Base-by-base conservation (phyloP, 2,888 invertebrate species). In the Villa cingulata region DNA sequence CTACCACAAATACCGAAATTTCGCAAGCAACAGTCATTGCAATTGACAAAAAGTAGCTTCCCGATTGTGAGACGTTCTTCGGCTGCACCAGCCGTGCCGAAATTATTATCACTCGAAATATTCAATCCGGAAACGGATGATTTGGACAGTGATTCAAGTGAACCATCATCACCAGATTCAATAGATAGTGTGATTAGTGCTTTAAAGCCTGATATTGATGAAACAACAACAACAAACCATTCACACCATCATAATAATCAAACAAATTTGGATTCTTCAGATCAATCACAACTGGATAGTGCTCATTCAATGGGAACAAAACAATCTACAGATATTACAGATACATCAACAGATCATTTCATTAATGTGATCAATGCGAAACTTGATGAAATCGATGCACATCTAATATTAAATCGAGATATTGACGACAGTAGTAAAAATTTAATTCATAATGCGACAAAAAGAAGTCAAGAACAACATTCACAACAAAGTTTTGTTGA, bases 41-140 rank as follows among this genome's bases (percentile, higher is more conserved):
- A 65, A 48, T 49, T 63, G 51, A 61, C 62, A 5, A 59, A 65
- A 3, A 60, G 59, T 37, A 65, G 78, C 61, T 76, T 76, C 59
- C 86, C 87, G 1, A 75, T 88, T 55, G 84, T 88, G 0, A 72
- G 86, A 43, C 74, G 83, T 40, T 74, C 77, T 15, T 76, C 79
- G 1, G 71, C 75, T 5, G 72, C 76, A 1, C 73, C 78, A 19
- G 78, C 77, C 1, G 71, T 85, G 48, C 86, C 87, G 0, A 81
- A 85, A 53, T 69, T 89, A 16, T 73, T 88, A 60, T 82, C 86
- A 2, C 66, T 89, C 48, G 90, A 90, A 61, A 71, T 90, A 4
- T 91, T 88, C 61, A 90, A 91, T 69, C 90, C 90, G 2, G 90
- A 88, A 60, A 87, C 84, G 7, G 90, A 91, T 62, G 90, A 91